These are phyloP conservation scores for Agelas oroides DNA, from an alignment of 37 sponge, comb jelly and placozoan genomes.

Conservation along the genomic window DNA sequence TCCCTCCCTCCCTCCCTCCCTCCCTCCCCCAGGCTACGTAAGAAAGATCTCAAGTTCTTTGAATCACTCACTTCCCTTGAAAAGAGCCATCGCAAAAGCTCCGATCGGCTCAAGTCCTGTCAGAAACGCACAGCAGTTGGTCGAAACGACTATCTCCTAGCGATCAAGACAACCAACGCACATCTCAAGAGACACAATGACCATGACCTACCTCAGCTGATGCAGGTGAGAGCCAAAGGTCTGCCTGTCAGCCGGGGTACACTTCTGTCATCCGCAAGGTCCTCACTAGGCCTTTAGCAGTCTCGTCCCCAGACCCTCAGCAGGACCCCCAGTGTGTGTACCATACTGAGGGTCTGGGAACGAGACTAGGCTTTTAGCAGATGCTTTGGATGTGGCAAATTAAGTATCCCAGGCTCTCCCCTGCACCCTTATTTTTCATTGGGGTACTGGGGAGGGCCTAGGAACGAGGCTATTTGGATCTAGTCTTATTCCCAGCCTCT, in stretches of 20 bases:
- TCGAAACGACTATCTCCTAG: slow-evolving; percentile 85
- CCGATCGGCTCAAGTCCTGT: slow-evolving; percentile 67
- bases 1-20: no score
- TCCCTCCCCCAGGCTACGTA: slow-evolving; percentile 30
- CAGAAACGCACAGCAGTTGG: slow-evolving; percentile 74
- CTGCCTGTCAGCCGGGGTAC: neutral
- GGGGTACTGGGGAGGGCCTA: no score
- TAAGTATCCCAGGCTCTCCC: no score
- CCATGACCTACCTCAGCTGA: slow-evolving; percentile 60
- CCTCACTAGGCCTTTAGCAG: neutral
- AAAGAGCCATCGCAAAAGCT: slow-evolving; percentile 59
- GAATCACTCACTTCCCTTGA: slow-evolving; percentile 61
- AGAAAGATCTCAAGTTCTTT: slow-evolving; percentile 66
- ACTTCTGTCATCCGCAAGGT: neutral
- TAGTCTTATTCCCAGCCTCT: no score
- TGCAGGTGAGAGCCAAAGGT: slow-evolving; percentile 68
- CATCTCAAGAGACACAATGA: slow-evolving; percentile 45
- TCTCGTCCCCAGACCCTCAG: neutral
- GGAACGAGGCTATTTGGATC: no score
- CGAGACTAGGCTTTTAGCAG: no score
- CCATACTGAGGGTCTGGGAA: no score
- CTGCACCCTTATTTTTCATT: no score
- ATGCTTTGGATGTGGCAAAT: no score
- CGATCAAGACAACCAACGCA: slow-evolving; percentile 67
- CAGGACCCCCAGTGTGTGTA: no score